Evolutionary conservation across 1,140 invertebrate genomes (phyloP), one percentile per base, ranked within the genome.

Genomic region (Eupristina koningsbergeri): DNA sequence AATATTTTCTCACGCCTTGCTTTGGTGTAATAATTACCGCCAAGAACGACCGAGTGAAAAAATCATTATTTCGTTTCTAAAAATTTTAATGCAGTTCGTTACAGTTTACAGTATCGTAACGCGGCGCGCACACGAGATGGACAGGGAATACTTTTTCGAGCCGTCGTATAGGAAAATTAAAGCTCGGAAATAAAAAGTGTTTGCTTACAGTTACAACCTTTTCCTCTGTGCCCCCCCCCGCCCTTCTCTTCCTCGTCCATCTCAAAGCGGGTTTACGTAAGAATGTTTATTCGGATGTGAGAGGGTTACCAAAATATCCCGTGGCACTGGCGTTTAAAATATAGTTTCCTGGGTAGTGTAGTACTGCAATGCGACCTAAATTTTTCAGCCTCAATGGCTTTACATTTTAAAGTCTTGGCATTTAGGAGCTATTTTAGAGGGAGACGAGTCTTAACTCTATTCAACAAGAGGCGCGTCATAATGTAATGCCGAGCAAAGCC

Each of bases 281-380:
- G 41, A 69, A 39, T 64, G 53, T 73, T 64, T 81, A 75, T 26
- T 71, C 29, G 31, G 19, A 31, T 58, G 31, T 9, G 45, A 80
- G 78, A 53, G 78, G 64, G 63, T 69, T 50, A 80, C 63, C 1
- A 69, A 80, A 69, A 80, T 80, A 69, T 69, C 77, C 22, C 41
- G 73, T 9, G 15, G 39, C 29, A 1, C 7, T 26, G 8, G 63
- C 22, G 36, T 69, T 69, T 69, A 79, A 79, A 80, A 71, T 53
- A 69, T 26, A 53, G 63, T n/a, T 58, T 22, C 39, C 26, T 26
- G 31, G 31, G 45, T 19, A 17, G n/a, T 50, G 77, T 29, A 26
- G 45, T 19, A 17, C 39, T 50, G 77, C 39, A 26, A 75, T 75
- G 71, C 22, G 71, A 81, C 71, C 71, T 26, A 58, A 76, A 75